A percentile compares a stretch with the other conserved stretches of the same genome.
These are phyloP conservation scores for Ceramica pisi DNA, from an alignment of 2,888 invertebrate genomes.

Conservation along the genomic window DNA sequence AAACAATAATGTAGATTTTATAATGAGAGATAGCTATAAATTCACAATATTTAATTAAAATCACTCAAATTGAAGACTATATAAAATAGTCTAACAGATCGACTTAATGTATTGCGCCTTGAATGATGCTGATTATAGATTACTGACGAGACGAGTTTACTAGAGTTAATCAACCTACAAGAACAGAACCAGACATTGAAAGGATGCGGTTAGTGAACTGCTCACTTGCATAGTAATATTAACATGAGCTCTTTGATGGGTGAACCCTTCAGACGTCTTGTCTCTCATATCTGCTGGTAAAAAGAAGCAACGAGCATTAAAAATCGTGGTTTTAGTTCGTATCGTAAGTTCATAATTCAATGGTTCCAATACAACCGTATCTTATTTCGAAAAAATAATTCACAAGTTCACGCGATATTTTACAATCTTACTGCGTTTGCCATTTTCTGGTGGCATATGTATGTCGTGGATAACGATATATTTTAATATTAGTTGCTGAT, in stretches of 20 bases:
- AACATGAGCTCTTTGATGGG: not conserved
- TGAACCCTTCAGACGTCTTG: not conserved
- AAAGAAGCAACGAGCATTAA: not conserved
- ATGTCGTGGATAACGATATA: no score
- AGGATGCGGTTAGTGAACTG: not conserved
- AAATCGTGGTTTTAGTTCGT: no score
- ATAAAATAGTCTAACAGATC: not conserved
- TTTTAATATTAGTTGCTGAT: no score
- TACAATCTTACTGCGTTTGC: no score
- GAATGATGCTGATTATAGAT: not conserved
- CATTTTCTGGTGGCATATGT: no score
- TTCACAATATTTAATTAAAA: constrained; percentile 1
- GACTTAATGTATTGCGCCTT: not conserved
- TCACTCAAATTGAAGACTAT: not conserved
- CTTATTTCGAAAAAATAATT: no score
- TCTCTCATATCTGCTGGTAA: not conserved
- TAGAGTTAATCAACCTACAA: constrained; percentile 1
- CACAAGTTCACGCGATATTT: no score
- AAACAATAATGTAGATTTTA: not conserved
- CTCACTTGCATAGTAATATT: not conserved
- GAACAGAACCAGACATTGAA: not conserved
- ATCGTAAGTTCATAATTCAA: no score
- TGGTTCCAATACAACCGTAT: no score
- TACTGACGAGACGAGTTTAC: not conserved
- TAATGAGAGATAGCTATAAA: no score